A percentile compares a stretch with the other conserved stretches of the same genome.
phyloP scores from a whole-genome alignment of 2,888 invertebrate species.

The Cartodere bifasciata region DNA sequence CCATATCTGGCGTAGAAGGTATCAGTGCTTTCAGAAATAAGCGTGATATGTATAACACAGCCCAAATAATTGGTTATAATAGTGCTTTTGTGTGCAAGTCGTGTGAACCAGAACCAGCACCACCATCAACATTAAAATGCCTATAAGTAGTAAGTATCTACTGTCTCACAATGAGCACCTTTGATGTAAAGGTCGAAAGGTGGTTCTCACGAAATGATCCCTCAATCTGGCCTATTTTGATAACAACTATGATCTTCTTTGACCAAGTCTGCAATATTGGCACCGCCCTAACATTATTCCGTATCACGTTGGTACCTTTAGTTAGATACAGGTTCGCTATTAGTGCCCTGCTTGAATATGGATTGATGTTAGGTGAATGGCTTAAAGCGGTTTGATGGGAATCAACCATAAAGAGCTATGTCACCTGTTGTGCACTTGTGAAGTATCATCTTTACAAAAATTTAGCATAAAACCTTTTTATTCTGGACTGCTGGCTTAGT shows the following conservation, averaged over 20 bases:
- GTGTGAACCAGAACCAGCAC: conserved; percentile 26
- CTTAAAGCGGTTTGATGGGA: no score
- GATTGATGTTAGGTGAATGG: no score
- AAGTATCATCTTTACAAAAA: no score
- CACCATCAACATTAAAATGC: no score
- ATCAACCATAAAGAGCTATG: no score
- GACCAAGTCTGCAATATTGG: conserved; percentile 15
- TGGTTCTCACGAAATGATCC: conserved; percentile 9
- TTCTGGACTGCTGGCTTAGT: no score
- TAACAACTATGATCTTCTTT: conserved; percentile 7
- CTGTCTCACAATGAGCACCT: no score
- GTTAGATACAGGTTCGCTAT: conserved; percentile 1
- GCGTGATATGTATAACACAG: conserved; percentile 35
- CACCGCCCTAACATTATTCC: conserved; percentile 14
- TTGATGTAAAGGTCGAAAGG: no score
- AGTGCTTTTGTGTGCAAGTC: conserved; percentile 29
- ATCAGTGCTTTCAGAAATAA: conserved; percentile 15
- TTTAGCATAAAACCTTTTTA: no score
- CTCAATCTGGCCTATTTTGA: conserved; percentile 10
- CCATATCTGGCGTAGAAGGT: conserved; percentile 28
- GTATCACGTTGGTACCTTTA: neutral
- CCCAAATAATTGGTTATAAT: conserved; percentile 35
- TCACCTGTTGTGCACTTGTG: no score
- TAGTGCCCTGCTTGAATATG: no score
- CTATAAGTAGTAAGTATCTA: no score